phyloP scores from a whole-genome alignment of 2,888 invertebrate genomes.

The Eumerus sabulonum region DNA sequence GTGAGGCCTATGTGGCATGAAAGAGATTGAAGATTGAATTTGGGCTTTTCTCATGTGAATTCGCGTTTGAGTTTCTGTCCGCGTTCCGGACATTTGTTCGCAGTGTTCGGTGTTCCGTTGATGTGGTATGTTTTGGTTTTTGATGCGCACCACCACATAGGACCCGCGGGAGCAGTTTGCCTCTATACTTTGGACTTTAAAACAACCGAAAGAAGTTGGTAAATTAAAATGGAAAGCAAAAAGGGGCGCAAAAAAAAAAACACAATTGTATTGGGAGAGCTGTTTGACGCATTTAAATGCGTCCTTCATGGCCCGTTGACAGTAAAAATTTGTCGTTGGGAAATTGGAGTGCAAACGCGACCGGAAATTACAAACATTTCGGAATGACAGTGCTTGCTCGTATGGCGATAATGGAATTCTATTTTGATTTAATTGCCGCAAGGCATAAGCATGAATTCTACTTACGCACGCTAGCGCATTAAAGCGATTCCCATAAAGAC shows the following conservation, averaged over 20 bases:
- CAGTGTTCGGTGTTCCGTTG: constrained; percentile 24
- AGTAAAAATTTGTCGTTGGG: constrained; percentile 34
- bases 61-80: constrained; percentile 57
- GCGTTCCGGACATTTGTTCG: constrained; percentile 63
- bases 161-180: constrained; percentile 52
- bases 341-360: constrained; percentile 48
- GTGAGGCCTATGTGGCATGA: constrained; percentile 6
- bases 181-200: constrained; percentile 55
- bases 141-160: constrained; percentile 48
- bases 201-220: constrained; percentile 18
- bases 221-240: constrained; percentile 11
- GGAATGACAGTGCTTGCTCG: constrained; percentile 20
- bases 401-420: neutral
- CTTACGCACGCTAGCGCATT: no score
- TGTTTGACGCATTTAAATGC: constrained; percentile 62
- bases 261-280: constrained; percentile 26
- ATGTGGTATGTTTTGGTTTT: constrained; percentile 5
- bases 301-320: constrained; percentile 57
- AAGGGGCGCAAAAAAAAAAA: neutral
- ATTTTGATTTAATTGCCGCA: constrained; percentile 16
- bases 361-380: constrained; percentile 56
- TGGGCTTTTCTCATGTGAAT: constrained; percentile 53
- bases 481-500: neutral
- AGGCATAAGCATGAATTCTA: neutral
- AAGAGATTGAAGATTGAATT: constrained; percentile 51